Evolutionary conservation across 92 coral and sea anemone genomes (phyloP).

Genomic region (Scolanthus callimorphus): DNA sequence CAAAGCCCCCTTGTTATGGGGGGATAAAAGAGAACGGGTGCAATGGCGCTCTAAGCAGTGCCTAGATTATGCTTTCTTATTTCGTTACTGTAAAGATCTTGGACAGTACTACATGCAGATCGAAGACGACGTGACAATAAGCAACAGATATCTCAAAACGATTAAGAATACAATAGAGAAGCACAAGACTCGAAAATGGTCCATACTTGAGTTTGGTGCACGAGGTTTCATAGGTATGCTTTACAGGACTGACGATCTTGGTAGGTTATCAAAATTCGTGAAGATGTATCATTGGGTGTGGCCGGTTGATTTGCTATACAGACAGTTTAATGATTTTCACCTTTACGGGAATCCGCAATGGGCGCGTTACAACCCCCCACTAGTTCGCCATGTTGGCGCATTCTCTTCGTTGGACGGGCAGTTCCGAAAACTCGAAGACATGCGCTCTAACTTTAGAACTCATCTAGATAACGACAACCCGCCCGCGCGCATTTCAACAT

Average conservation of each 20-base stretch:
- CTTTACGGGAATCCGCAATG: slow-evolving; percentile 58
- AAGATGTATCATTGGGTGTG: slow-evolving; percentile 74
- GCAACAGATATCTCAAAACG: slow-evolving; percentile 34
- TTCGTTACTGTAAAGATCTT: slow-evolving; percentile 46
- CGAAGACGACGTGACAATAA: slow-evolving; percentile 61
- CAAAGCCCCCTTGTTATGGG: slow-evolving; percentile 50
- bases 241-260: slow-evolving; percentile 43
- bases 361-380: slow-evolving; percentile 53
- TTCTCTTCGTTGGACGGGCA: slow-evolving; percentile 67
- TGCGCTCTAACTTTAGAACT: slow-evolving; percentile 11
- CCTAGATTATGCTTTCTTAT: slow-evolving; percentile 63
- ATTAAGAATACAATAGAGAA: slow-evolving; percentile 48
- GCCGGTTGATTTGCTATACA: slow-evolving; percentile 66
- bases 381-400: slow-evolving; percentile 63
- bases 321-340: slow-evolving; percentile 70
- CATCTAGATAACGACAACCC: slow-evolving; percentile 60
- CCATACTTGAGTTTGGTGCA: slow-evolving; percentile 72
- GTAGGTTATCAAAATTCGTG: slow-evolving; percentile 49
- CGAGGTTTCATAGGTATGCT: slow-evolving; percentile 82
- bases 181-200: slow-evolving; percentile 44
- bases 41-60: slow-evolving; percentile 81
- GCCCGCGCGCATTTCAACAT: slow-evolving; percentile 38
- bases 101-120: slow-evolving; percentile 69
- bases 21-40: slow-evolving; percentile 52
- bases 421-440: slow-evolving; percentile 46